Conservation (phyloP, 2,113 vertebrate species). For the Podarcis raffonei region DNA sequence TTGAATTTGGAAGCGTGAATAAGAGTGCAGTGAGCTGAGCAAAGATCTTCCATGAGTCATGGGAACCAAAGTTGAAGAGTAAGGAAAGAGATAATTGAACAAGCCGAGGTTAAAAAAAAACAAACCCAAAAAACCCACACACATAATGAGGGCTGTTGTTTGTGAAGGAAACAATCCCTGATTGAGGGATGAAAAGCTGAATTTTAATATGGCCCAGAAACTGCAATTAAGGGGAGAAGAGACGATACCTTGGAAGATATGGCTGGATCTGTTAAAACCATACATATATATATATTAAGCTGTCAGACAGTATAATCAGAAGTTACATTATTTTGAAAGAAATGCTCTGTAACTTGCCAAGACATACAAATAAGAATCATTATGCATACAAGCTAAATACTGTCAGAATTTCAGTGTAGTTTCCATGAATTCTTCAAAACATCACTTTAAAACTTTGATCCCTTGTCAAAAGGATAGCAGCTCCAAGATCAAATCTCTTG, state of each 20-base stretch:
- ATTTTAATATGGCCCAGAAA: background rate
- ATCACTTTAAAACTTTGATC: background rate
- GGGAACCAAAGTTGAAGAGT: background rate
- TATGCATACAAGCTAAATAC: background rate
- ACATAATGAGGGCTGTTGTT: background rate
- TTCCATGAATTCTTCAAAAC: background rate
- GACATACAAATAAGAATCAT: background rate
- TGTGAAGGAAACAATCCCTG: background rate
- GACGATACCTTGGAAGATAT: background rate
- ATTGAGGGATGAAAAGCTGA: background rate
- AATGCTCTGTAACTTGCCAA: background rate
- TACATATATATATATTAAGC: background rate
- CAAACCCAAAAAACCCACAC: background rate
- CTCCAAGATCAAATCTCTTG: background rate
- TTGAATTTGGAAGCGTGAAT: background rate
- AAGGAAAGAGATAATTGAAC: background rate
- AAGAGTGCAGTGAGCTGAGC: background rate
- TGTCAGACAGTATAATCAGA: background rate
- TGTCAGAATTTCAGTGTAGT: background rate
- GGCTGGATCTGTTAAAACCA: background rate
- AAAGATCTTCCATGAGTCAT: background rate
- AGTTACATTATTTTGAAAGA: background rate
- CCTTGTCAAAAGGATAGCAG: background rate
- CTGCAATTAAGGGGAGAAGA: background rate
- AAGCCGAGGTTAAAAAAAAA: background rate